Evolutionary conservation across 2,888 invertebrate genomes (phyloP).

Genomic region (Xestobium rufovillosum): DNA sequence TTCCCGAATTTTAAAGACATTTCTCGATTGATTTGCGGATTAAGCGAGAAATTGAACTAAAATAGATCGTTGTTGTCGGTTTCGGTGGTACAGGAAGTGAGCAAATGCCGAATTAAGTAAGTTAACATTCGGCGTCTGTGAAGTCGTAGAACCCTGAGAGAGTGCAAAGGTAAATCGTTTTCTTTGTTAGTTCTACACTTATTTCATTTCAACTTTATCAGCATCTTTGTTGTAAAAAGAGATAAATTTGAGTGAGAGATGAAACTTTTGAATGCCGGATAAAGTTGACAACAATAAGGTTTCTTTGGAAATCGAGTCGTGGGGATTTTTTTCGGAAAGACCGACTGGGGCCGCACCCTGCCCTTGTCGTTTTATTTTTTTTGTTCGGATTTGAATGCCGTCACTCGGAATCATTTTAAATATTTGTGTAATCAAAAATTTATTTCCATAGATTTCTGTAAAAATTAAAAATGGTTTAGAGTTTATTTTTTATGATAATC

Average conservation of each 20-base stretch:
- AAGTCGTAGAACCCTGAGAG: conserved; percentile 28
- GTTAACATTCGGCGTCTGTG: conserved; percentile 33
- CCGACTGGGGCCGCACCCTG: neutral
- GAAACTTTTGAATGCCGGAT: conserved; percentile 29
- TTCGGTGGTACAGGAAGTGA: no score
- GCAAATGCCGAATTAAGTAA: no score
- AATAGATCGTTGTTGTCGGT: no score
- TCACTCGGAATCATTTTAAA: no score
- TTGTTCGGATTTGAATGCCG: neutral
- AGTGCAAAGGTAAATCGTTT: conserved; percentile 41
- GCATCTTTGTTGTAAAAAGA: conserved; percentile 46
- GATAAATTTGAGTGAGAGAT: conserved; percentile 41
- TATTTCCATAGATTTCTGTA: no score
- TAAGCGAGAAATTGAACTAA: neutral
- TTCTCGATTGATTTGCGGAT: conserved; percentile 3
- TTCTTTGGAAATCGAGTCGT: neutral
- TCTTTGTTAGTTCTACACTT: conserved; percentile 44
- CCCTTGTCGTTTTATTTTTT: conserved; percentile 1
- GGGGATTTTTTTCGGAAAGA: conserved; percentile 1
- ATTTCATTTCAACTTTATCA: conserved; percentile 45
- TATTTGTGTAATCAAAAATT: no score
- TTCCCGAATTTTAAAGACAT: conserved; percentile 24
- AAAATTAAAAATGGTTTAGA: no score
- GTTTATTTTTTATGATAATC: no score
- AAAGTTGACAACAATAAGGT: no score